Conservation (phyloP, 2,888 invertebrate genomes). For the Cephus sareptanus region DNA sequence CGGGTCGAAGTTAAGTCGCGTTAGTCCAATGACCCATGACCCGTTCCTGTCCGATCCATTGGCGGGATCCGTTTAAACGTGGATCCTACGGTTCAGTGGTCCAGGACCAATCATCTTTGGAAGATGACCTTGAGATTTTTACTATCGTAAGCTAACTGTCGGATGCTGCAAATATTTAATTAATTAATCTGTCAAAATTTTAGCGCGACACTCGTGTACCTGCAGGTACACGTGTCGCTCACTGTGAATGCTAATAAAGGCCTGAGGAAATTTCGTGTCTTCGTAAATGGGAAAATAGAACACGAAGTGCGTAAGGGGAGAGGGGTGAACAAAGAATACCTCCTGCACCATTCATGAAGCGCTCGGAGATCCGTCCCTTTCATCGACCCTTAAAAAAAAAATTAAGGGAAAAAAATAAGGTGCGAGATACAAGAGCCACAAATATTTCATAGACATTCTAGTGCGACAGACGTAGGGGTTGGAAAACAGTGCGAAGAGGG, state of each 20-base stretch:
- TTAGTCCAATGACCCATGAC: neutral
- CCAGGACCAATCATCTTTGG: neutral
- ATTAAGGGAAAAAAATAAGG: neutral
- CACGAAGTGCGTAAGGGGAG: neutral
- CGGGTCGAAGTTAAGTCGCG: neutral
- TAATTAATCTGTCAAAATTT: neutral
- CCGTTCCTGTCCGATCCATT: neutral
- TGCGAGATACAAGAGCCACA: neutral
- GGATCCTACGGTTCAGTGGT: neutral
- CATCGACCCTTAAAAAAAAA: neutral
- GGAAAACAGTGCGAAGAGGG: neutral
- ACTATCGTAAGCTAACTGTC: too few relatives aligned
- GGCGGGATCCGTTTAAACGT: neutral
- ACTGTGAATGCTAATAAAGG: neutral
- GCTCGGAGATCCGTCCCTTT: neutral
- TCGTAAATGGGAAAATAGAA: neutral
- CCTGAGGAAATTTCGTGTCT: neutral
- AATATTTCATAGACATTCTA: neutral
- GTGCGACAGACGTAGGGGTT: neutral
- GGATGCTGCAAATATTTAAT: neutral
- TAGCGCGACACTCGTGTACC: too few relatives aligned
- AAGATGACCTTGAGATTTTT: neutral
- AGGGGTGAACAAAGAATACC: neutral
- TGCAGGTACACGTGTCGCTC: neutral
- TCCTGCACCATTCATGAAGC: neutral